These are phyloP conservation scores for Micrasema longulum DNA, from an alignment of 1,140 invertebrate genomes.

Conservation along the genomic window DNA sequence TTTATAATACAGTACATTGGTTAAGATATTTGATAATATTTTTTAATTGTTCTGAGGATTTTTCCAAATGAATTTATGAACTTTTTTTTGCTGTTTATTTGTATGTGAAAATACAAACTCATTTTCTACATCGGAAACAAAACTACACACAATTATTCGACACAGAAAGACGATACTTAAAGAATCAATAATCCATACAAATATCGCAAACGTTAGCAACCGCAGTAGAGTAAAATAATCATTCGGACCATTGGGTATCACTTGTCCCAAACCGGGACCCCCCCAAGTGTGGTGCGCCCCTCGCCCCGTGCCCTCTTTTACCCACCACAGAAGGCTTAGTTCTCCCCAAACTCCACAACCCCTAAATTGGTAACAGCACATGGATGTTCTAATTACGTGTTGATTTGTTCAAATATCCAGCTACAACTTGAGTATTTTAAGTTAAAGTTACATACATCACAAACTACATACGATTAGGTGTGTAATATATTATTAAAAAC, in stretches of 20 bases:
- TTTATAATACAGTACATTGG: no score
- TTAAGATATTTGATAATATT: no score
- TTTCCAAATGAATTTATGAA: no score
- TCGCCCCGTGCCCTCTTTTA: neutral
- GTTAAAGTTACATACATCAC: neutral
- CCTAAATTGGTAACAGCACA: neutral
- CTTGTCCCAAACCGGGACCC: neutral
- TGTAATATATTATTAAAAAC: no score
- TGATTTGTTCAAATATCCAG: neutral
- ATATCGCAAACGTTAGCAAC: neutral
- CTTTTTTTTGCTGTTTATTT: no score
- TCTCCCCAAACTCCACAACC: constrained; percentile 6
- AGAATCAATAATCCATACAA: constrained; percentile 16
- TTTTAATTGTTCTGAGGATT: no score
- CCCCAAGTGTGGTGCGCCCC: constrained; percentile 2
- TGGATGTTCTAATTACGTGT: constrained; percentile 7
- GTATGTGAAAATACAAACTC: no score
- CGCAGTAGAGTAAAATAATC: constrained; percentile 39
- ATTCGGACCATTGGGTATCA: constrained; percentile 34
- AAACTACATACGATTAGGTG: no score
- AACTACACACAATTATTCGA: no score
- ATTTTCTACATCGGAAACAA: no score
- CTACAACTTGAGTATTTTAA: neutral
- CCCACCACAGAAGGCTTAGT: constrained; percentile 12
- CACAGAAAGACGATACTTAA: neutral